These are phyloP conservation scores for Oryctes rhinoceros DNA, from an alignment of 1,140 invertebrate species.

Conservation along the genomic window DNA sequence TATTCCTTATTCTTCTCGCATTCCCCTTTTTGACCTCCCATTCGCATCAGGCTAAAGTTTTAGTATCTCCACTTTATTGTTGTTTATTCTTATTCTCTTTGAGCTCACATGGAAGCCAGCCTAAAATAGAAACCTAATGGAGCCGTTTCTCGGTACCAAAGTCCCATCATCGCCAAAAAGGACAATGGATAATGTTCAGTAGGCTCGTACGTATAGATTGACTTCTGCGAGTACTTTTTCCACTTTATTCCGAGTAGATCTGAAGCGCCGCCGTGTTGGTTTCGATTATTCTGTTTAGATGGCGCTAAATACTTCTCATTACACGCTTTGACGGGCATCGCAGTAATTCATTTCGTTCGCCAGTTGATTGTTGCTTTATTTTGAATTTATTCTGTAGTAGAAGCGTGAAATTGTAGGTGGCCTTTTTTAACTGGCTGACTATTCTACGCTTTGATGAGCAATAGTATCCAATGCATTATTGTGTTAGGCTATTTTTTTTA, in stretches of 20 bases:
- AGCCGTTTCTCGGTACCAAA: constrained; percentile 3
- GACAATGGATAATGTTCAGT: neutral
- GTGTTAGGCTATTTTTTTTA: too few relatives aligned
- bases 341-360: too few relatives aligned
- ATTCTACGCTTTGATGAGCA: neutral
- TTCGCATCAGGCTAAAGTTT: too few relatives aligned
- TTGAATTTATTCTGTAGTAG: neutral
- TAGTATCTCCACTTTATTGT: too few relatives aligned
- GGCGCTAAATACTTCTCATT: constrained; percentile 15
- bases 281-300: neutral
- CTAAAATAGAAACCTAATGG: constrained; percentile 12
- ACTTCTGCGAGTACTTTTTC: too few relatives aligned
- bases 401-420: neutral
- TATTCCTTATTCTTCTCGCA: too few relatives aligned
- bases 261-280: neutral
- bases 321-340: constrained; percentile 22
- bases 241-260: too few relatives aligned
- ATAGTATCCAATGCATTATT: neutral
- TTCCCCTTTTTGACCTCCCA: too few relatives aligned
- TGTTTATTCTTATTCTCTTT: neutral
- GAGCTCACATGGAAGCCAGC: neutral
- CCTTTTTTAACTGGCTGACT: neutral
- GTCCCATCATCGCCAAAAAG: neutral
- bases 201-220: too few relatives aligned
- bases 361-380: too few relatives aligned